These are phyloP conservation scores for Tapirus terrestris DNA, from an alignment of 2,113 vertebrate genomes.

Conservation along the genomic window DNA sequence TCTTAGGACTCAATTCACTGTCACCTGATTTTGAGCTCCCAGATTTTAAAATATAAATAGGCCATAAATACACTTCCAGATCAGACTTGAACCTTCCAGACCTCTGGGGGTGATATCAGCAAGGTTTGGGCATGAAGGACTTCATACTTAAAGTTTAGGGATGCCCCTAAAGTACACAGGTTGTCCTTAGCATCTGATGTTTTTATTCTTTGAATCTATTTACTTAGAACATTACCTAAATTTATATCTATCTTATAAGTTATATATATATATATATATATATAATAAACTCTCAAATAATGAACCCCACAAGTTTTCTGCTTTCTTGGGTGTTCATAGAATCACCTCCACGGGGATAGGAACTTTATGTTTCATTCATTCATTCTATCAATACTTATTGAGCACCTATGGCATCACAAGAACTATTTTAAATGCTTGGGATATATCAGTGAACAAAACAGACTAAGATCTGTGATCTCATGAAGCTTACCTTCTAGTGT, in stretches of 20 bases:
- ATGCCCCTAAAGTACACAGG: neutral
- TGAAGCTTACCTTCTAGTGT: neutral
- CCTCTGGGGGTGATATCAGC: neutral
- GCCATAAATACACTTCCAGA: neutral
- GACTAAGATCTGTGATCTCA: neutral
- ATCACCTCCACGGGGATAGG: neutral
- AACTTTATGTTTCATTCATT: neutral
- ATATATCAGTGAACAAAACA: neutral
- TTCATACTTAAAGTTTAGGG: neutral
- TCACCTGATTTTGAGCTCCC: neutral
- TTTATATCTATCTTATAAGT: too few species aligned
- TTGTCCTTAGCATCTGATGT: neutral
- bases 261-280: neutral
- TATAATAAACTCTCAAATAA: neutral
- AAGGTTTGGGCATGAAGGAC: neutral
- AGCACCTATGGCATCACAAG: neutral
- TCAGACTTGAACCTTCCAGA: neutral
- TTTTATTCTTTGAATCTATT: neutral
- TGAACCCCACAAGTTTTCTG: neutral
- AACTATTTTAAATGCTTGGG: neutral
- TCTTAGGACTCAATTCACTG: neutral
- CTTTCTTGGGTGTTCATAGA: neutral
- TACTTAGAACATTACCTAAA: neutral
- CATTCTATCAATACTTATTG: neutral
- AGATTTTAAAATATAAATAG: slow-evolving; percentile 42